Conservation (phyloP, 2,113 vertebrate species). For the Alethe castanea region DNA sequence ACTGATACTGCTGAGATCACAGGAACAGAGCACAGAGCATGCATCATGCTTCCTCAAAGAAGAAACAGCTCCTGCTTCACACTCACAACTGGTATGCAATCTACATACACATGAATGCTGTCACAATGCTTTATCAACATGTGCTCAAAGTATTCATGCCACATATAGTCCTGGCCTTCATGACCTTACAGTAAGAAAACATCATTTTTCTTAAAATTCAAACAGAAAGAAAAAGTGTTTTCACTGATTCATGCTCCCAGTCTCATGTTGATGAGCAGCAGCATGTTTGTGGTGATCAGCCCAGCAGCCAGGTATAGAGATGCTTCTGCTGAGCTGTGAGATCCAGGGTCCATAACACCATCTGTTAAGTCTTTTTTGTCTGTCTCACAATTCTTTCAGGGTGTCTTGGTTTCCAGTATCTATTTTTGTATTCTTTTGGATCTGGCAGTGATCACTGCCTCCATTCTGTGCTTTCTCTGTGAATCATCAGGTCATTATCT, state of each 20-base stretch:
- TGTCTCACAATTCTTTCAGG: not conserved
- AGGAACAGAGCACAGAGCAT: rapidly evolving
- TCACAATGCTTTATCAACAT: not conserved
- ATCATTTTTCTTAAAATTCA: not conserved
- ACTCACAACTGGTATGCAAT: not conserved
- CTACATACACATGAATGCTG: not conserved
- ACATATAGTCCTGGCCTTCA: not conserved
- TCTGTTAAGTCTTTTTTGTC: not conserved
- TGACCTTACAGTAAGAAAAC: not conserved
- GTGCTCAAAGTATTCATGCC: not conserved
- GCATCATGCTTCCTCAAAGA: not conserved
- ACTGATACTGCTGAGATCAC: not conserved
- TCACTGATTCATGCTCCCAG: not conserved
- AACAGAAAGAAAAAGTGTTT: not conserved
- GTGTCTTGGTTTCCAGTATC: rapidly evolving
- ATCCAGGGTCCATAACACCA: not conserved
- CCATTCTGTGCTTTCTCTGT: not conserved
- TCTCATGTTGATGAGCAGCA: not conserved
- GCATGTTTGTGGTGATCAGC: not conserved
- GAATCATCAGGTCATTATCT: not conserved
- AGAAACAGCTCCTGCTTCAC: not conserved
- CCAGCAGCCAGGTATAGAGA: not conserved
- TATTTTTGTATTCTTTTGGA: not conserved
- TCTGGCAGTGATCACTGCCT: not conserved
- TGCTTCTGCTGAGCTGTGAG: rapidly evolving